These are phyloP conservation scores for Tachyglossus aculeatus DNA, from an alignment of 2,797 vertebrate species.

Conservation along the genomic window DNA sequence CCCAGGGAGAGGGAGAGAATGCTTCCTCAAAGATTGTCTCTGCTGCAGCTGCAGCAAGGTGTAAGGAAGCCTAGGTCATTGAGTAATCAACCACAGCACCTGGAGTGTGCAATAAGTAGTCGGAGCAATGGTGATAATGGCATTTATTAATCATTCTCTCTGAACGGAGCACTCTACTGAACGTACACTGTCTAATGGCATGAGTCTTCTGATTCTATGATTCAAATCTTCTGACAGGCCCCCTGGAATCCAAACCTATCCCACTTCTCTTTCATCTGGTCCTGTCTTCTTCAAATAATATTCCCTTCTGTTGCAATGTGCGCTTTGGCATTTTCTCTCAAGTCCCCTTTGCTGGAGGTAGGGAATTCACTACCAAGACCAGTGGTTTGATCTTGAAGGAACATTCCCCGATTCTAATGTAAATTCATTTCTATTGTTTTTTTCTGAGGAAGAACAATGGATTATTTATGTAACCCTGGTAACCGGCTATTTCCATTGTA, in stretches of 20 bases:
- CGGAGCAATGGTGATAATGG: no score
- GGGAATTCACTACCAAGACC: neutral
- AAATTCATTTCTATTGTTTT: slow-evolving; percentile 3
- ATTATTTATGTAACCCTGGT: neutral
- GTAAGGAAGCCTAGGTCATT: slow-evolving; percentile 42
- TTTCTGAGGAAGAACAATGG: neutral
- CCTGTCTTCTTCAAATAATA: slow-evolving; percentile 43
- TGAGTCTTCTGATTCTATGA: slow-evolving; percentile 64
- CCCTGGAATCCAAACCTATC: slow-evolving; percentile 40
- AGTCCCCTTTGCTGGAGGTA: neutral
- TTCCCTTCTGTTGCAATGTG: slow-evolving; percentile 13
- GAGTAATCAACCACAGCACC: slow-evolving; percentile 42
- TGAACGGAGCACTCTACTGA: no score
- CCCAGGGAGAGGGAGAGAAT: neutral
- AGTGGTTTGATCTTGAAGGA: neutral
- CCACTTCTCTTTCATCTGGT: slow-evolving; percentile 1
- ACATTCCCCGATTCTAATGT: neutral
- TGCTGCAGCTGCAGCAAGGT: neutral
- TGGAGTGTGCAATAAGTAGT: slow-evolving; percentile 45
- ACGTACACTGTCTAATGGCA: no score
- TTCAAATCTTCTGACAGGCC: slow-evolving; percentile 47
- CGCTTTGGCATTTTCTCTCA: slow-evolving; percentile 26
- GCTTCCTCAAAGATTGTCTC: neutral
- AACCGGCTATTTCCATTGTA: neutral
- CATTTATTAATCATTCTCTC: no score